These are phyloP conservation scores for Pitta sordida DNA, from an alignment of 2,113 vertebrate species.

Conservation along the genomic window DNA sequence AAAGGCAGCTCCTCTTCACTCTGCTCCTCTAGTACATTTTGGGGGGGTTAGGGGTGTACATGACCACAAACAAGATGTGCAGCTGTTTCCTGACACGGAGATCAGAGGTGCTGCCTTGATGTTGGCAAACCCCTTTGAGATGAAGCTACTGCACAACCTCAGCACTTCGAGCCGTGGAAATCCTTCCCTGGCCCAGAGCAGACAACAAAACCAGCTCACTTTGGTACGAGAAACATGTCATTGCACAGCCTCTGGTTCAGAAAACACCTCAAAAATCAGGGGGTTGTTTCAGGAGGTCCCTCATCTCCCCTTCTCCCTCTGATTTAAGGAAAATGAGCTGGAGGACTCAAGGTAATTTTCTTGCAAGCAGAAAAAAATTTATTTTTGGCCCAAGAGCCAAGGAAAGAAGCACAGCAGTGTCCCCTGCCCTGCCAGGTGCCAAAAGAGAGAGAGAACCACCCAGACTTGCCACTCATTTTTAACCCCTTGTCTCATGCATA, in stretches of 20 bases:
- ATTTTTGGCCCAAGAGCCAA: too few relatives aligned
- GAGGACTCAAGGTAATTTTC: too few relatives aligned
- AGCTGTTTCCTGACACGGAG: not conserved
- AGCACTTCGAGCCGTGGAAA: not conserved
- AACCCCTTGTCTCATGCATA: too few relatives aligned
- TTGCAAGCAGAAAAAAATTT: too few relatives aligned
- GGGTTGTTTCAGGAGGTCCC: not conserved
- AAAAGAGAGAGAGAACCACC: too few relatives aligned
- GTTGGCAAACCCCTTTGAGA: not conserved
- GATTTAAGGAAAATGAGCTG: too few relatives aligned
- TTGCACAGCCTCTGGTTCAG: not conserved
- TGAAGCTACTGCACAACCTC: not conserved
- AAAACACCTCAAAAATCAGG: not conserved
- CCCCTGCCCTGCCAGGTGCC: too few relatives aligned
- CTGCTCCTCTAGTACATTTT: not conserved
- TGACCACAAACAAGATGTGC: not conserved
- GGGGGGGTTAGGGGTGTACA: not conserved
- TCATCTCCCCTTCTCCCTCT: too few relatives aligned
- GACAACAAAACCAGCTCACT: accelerated
- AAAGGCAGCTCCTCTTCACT: not conserved
- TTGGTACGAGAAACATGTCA: not conserved
- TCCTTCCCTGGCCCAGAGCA: not conserved
- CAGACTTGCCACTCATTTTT: too few relatives aligned
- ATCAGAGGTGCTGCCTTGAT: not conserved
- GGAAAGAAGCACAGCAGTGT: too few relatives aligned